phyloP scores from a whole-genome alignment of 2,888 invertebrate genomes.

The Clanis bilineata region DNA sequence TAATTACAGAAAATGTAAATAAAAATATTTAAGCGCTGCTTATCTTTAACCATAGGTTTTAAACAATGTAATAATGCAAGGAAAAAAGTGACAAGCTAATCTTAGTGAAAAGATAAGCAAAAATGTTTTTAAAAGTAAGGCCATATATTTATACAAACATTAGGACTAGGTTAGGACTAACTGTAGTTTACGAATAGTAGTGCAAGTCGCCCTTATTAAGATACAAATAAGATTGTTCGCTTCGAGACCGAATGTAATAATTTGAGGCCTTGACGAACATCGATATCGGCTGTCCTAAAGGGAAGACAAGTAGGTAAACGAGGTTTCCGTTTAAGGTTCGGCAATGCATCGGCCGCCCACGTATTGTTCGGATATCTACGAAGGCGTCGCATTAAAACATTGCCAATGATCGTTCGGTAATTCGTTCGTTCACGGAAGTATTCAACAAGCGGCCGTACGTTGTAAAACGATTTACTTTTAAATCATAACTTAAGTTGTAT shows the following conservation, averaged over 20 bases:
- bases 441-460: slow-evolving; percentile 51
- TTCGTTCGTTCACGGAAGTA: slow-evolving; percentile 71
- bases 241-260: slow-evolving; percentile 55
- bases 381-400: slow-evolving; percentile 69
- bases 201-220: too few relatives aligned
- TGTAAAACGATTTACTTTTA: slow-evolving; percentile 49
- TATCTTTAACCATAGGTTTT: too few relatives aligned
- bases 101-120: too few relatives aligned
- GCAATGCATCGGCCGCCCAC: slow-evolving; percentile 78
- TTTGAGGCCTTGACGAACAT: slow-evolving; percentile 55
- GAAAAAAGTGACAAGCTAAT: too few relatives aligned
- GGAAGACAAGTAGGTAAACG: slow-evolving; percentile 74
- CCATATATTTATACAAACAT: too few relatives aligned
- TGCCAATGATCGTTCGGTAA: slow-evolving; percentile 68
- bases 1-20: too few relatives aligned
- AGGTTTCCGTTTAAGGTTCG: slow-evolving; percentile 69
- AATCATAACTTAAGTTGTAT: slow-evolving; percentile 40
- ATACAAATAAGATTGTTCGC: slow-evolving; percentile 53
- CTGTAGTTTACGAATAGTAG: too few relatives aligned
- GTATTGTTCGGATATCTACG: slow-evolving; percentile 60
- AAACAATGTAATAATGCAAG: too few relatives aligned
- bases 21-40: too few relatives aligned
- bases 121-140: too few relatives aligned
- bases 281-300: slow-evolving; percentile 67
- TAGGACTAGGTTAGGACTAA: too few relatives aligned